Evolutionary conservation across 2,113 vertebrate genomes (phyloP).

Genomic region (Sebastes fasciatus): DNA sequence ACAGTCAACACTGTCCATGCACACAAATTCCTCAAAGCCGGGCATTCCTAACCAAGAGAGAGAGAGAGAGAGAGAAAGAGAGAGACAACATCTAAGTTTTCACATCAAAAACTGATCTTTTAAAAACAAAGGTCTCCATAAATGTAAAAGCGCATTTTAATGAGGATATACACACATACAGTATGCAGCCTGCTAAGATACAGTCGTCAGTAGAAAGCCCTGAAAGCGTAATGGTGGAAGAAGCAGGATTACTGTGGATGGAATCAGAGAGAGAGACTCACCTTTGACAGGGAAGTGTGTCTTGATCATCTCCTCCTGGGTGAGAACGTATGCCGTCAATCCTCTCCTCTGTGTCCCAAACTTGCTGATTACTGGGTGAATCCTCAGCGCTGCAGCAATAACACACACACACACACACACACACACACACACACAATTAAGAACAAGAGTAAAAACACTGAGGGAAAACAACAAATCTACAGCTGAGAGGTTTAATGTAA

Average conservation of each 20-base stretch:
- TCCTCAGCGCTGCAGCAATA: conserved; percentile 47
- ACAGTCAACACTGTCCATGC: conserved; percentile 74
- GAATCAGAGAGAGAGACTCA: conserved; percentile 29
- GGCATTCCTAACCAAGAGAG: conserved; percentile 76
- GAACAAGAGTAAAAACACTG: not conserved
- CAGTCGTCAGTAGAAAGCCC: no score
- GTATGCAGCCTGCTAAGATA: no score
- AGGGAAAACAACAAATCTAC: not conserved
- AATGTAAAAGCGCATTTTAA: not conserved
- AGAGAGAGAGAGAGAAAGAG: not conserved
- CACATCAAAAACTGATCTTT: not conserved
- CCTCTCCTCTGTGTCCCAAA: conserved; percentile 71
- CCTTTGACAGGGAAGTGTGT: conserved; percentile 77
- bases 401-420: not conserved
- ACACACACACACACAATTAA: not conserved
- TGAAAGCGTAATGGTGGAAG: no score
- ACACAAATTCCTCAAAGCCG: conserved; percentile 82
- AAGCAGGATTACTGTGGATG: no score
- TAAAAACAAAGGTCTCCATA: not conserved
- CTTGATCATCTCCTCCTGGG: conserved; percentile 73
- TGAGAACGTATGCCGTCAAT: conserved; percentile 75
- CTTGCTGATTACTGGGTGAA: conserved; percentile 75
- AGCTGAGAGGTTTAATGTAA: no score
- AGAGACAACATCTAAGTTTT: not conserved
- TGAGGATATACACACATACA: not conserved